Conservation (phyloP, 2,888 invertebrate species). For the Drosophila kuntzei region DNA sequence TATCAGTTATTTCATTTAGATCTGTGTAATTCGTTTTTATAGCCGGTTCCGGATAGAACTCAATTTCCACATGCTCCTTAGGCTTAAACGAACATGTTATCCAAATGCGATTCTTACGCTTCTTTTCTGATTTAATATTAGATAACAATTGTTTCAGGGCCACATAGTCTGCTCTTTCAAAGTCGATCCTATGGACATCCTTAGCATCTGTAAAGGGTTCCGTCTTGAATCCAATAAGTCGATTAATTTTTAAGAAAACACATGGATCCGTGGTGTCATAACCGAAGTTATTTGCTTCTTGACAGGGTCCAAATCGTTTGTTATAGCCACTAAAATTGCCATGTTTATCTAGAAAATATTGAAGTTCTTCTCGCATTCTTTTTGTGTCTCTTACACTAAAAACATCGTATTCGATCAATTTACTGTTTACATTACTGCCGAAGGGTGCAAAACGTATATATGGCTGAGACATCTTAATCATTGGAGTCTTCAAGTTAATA, state of each 20-base stretch:
- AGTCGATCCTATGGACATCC: conserved; percentile 9
- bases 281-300: conserved; percentile 34
- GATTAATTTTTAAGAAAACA: conserved; percentile 64
- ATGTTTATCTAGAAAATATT: conserved; percentile 29
- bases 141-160: conserved; percentile 13
- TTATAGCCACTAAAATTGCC: background rate
- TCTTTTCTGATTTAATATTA: background rate
- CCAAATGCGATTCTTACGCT: conserved; percentile 46
- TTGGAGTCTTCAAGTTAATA: conserved; percentile 6
- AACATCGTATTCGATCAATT: conserved; percentile 36
- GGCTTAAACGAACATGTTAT: conserved; percentile 37
- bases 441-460: conserved; percentile 38
- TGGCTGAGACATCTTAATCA: conserved; percentile 36
- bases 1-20: background rate
- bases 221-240: conserved; percentile 54
- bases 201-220: conserved; percentile 18
- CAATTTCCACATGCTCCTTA: background rate
- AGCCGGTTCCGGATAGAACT: conserved; percentile 44
- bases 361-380: background rate
- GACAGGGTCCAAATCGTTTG: conserved; percentile 53
- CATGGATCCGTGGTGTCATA: conserved; percentile 50
- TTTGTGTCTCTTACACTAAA: background rate
- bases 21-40: conserved; percentile 47
- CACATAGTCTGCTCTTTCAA: conserved; percentile 7
- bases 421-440: background rate